phyloP scores from a whole-genome alignment of 2,113 vertebrate species.

The Hemibagrus wyckioides region DNA sequence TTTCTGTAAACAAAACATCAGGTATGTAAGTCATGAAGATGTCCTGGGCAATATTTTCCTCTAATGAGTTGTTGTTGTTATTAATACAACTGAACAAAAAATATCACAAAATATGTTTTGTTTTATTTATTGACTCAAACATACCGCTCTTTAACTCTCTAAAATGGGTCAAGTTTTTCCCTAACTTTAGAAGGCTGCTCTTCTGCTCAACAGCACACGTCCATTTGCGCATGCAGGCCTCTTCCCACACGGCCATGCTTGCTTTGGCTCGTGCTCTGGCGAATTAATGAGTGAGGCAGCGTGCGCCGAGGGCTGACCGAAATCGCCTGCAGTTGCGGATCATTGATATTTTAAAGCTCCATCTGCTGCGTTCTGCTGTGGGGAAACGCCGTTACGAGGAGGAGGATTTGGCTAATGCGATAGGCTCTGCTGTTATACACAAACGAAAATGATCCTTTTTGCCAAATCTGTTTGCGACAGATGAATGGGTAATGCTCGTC shows the following conservation, averaged over 20 bases:
- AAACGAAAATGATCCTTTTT: conserved; percentile 33
- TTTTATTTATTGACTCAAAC: not conserved
- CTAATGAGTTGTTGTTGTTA: not conserved
- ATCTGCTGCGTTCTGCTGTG: conserved; percentile 41
- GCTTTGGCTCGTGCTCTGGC: conserved; percentile 24
- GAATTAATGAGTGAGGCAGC: conserved; percentile 34
- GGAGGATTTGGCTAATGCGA: conserved; percentile 49
- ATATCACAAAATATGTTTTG: not conserved
- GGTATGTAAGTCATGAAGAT: not conserved
- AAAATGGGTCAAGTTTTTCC: not conserved
- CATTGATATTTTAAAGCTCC: conserved; percentile 46
- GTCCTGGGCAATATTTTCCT: not conserved
- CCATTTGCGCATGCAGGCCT: not conserved
- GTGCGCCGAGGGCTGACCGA: conserved; percentile 16
- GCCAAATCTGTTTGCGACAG: conserved; percentile 15
- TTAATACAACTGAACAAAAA: not conserved
- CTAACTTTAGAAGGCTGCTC: not conserved
- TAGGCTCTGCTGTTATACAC: conserved; percentile 29
- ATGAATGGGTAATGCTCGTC: not conserved
- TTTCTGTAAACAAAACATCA: not conserved
- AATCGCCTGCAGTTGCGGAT: conserved; percentile 49
- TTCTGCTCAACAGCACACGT: not conserved
- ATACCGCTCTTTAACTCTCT: not conserved
- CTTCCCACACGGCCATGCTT: conserved; percentile 16
- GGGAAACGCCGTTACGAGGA: conserved; percentile 32